Percentiles rank a stretch among this genome's conserved stretches.
These are phyloP conservation scores for Drosophila chauvacae DNA, from an alignment of 1,140 invertebrate genomes.

Conservation along the genomic window DNA sequence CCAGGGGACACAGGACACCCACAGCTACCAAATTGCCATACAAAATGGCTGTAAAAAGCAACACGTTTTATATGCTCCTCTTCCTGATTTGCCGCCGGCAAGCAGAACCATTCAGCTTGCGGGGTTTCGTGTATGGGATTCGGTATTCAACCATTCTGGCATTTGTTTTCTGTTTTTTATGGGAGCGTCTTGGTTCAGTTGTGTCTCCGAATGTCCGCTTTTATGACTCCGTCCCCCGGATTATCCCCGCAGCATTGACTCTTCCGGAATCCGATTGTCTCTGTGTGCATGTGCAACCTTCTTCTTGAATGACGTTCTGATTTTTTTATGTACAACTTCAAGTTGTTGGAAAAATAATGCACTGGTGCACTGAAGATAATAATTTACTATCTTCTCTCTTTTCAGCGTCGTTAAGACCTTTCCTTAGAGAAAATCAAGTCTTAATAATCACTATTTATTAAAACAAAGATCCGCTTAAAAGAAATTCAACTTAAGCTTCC, in stretches of 20 bases:
- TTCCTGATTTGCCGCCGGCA: conserved; percentile 20
- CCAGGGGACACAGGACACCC: conserved; percentile 20
- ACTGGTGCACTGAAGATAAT: not conserved
- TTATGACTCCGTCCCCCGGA: conserved; percentile 31
- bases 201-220: conserved; percentile 43
- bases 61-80: conserved; percentile 45
- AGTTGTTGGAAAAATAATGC: conserved; percentile 25
- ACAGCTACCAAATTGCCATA: conserved; percentile 58
- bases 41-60: conserved; percentile 63
- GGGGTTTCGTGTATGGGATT: not conserved
- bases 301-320: conserved; percentile 32
- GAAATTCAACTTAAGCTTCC: not conserved
- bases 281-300: conserved; percentile 29
- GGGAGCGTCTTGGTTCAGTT: conserved; percentile 38
- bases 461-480: not conserved
- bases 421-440: not conserved
- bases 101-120: not conserved
- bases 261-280: conserved; percentile 22
- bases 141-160: conserved; percentile 8
- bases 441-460: not conserved
- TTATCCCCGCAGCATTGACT: conserved; percentile 33
- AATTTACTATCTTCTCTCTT: not conserved
- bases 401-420: not conserved
- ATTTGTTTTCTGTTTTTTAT: conserved; percentile 29
- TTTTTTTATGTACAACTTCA: conserved; percentile 45